Conservation (phyloP, 2,113 vertebrate genomes). For the Esox niger region DNA sequence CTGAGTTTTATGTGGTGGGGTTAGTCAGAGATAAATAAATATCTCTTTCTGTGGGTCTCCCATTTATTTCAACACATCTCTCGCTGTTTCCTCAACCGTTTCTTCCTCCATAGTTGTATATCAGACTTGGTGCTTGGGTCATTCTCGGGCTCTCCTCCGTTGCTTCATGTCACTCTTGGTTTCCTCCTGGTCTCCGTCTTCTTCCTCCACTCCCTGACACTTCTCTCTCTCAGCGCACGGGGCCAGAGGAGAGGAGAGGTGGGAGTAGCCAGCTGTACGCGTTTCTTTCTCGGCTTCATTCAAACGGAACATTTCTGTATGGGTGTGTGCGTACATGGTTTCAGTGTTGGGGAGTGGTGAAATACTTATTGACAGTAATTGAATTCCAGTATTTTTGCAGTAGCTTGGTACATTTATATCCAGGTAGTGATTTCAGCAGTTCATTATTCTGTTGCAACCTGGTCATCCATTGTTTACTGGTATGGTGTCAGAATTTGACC, state of each 20-base stretch:
- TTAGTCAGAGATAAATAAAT: conserved; percentile 63
- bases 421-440: too few species aligned
- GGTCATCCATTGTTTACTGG: too few species aligned
- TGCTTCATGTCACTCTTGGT: conserved; percentile 13
- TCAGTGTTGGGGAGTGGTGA: too few species aligned
- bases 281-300: conserved; percentile 35
- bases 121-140: background rate
- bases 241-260: conserved; percentile 28
- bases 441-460: too few species aligned
- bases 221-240: conserved; percentile 9
- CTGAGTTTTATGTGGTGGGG: conserved; percentile 3
- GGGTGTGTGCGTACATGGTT: too few species aligned
- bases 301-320: conserved; percentile 40
- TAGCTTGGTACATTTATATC: too few species aligned
- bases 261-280: conserved; percentile 23
- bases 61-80: too few species aligned
- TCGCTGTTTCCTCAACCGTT: conserved; percentile 45
- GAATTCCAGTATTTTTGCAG: too few species aligned
- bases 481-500: too few species aligned
- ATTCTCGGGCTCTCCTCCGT: conserved; percentile 16
- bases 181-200: background rate
- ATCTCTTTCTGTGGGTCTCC: too few species aligned
- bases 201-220: background rate
- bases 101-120: conserved; percentile 10
- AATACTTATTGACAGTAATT: too few species aligned